phyloP scores from a whole-genome alignment of 2,113 vertebrate genomes.

The Syngnathus floridae region DNA sequence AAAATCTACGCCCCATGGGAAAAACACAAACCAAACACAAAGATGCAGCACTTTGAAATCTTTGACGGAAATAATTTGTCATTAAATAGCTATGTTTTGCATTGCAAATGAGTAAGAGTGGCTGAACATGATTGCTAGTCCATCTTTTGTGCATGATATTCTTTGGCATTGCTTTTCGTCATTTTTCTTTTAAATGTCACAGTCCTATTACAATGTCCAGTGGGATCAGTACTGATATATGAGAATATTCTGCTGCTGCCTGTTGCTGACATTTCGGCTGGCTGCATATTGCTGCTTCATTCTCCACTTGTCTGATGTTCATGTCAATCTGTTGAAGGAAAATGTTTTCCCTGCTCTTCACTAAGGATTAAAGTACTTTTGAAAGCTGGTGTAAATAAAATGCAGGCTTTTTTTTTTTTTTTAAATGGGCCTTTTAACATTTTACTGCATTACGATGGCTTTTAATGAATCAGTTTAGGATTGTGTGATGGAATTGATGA shows the following conservation, averaged over 20 bases:
- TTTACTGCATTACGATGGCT: neutral
- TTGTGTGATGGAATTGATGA: neutral
- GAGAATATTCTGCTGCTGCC: constrained; percentile 54
- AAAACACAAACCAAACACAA: constrained; percentile 25
- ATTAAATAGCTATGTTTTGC: constrained; percentile 21
- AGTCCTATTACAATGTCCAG: constrained; percentile 55
- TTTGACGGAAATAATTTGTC: constrained; percentile 36
- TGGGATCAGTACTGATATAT: constrained; percentile 50
- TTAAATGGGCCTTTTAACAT: no score
- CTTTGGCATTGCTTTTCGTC: constrained; percentile 51
- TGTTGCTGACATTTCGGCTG: constrained; percentile 66
- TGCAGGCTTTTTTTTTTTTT: no score
- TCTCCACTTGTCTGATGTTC: constrained; percentile 30
- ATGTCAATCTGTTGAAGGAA: constrained; percentile 27
- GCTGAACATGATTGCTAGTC: constrained; percentile 13
- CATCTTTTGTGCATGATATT: constrained; percentile 44
- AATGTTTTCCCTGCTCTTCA: constrained; percentile 5
- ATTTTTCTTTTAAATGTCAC: constrained; percentile 62
- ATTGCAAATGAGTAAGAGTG: constrained; percentile 24
- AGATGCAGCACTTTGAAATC: constrained; percentile 31
- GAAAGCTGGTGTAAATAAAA: neutral
- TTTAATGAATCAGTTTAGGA: neutral
- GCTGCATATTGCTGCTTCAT: constrained; percentile 49
- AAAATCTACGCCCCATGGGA: constrained; percentile 35
- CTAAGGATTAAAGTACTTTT: constrained; percentile 12